These are phyloP conservation scores for Lepilemur ruficaudatus DNA, from an alignment of 2,797 vertebrate genomes.

Conservation along the genomic window DNA sequence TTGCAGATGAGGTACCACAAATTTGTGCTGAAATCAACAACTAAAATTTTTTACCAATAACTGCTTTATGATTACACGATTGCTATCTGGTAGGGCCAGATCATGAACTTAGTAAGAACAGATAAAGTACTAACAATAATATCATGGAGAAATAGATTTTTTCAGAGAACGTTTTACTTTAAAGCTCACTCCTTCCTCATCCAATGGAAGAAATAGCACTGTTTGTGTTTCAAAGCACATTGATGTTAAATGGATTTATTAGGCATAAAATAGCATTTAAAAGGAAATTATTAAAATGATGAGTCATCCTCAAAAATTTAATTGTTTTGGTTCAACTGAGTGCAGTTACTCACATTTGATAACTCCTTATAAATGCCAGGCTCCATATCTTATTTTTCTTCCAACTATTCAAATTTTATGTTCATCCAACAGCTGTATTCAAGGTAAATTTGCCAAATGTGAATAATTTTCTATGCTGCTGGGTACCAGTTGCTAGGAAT, in stretches of 20 bases:
- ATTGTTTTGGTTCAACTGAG: conserved; percentile 55
- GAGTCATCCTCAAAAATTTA: conserved; percentile 39
- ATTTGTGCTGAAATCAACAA: background rate
- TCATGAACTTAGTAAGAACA: background rate
- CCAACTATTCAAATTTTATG: conserved; percentile 50
- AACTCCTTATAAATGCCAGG: conserved; percentile 44
- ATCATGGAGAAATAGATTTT: background rate
- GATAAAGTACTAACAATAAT: background rate
- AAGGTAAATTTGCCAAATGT: conserved; percentile 57
- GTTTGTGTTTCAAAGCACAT: background rate
- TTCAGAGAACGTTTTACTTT: background rate
- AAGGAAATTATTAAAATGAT: conserved; percentile 22
- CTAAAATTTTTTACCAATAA: background rate
- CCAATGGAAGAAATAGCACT: background rate
- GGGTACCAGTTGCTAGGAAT: conserved; percentile 45
- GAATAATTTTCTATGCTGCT: conserved; percentile 49
- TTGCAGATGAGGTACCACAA: background rate
- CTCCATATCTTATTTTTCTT: conserved; percentile 37
- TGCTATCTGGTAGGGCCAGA: background rate
- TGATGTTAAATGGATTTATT: background rate
- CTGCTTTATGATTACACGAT: background rate
- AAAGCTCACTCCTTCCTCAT: background rate
- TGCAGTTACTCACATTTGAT: conserved; percentile 17
- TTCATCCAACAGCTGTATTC: conserved; percentile 54
- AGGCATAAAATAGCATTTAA: background rate